Evolutionary conservation across 2,113 vertebrate genomes (phyloP), one percentile per base, ranked within the genome.

Genomic region (Dendropsophus ebraccatus): DNA sequence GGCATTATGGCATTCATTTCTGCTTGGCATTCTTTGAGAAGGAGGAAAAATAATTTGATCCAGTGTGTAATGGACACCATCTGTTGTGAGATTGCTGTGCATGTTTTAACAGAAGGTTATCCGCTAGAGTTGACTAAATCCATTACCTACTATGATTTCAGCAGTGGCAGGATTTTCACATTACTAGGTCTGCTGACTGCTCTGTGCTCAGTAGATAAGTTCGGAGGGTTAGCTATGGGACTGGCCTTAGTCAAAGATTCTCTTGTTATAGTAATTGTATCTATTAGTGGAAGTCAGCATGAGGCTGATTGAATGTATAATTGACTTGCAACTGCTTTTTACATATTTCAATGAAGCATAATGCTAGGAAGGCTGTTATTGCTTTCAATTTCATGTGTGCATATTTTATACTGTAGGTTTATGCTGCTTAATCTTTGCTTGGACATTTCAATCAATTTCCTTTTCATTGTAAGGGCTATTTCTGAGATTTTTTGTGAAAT

Each of bases 51-150:
- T 60, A 25, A 76, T 75, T 83, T 37, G 16, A 77, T 52, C 6
- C 54, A 52, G 11, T 79, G 28, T 85, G 32, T 77, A 85, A 62
- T 70, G 60, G 50, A 35, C 28, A 60, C 72, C 47, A 85, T 88
- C 72, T 86, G 83, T 85, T 25, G 58, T 32, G 17, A 56, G 70
- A 54, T 32, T 62, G 54, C 56, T 85, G 50, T 58, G 47, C 25
- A 81, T 82, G 78, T 49, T 70, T 23, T 88, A 82, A 32, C 25
- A 85, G 50, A 65, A 77, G 50, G n/a, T 82, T 85, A 82, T 67
- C 23, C 47, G 17, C 74, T 82, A 17, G 23, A 37, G 4, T 35
- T 30, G 54, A 69, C 14, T 32, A 41, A 30, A 70, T 79, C 62
- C 50, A 78, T 77, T 82, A 82, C 58, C n/a, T 69, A 13, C 65